Conservation (phyloP, 2,797 vertebrate genomes). For the Trichosurus vulpecula region DNA sequence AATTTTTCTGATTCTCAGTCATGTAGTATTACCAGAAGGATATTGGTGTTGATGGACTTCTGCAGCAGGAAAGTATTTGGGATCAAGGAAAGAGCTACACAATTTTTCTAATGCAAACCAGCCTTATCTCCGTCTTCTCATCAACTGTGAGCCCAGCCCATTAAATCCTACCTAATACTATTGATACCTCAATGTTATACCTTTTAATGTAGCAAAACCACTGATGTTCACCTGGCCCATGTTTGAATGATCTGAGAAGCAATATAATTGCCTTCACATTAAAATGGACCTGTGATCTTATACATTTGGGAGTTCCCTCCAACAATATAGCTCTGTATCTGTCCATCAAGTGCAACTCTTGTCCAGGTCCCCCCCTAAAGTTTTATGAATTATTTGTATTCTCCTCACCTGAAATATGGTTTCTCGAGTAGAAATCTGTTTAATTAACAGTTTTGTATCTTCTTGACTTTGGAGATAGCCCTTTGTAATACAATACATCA, state of each 20-base stretch:
- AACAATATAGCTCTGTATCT: not conserved
- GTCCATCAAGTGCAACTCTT: not conserved
- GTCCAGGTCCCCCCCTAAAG: not conserved
- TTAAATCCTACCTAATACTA: not conserved
- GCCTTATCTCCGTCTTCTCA: not conserved
- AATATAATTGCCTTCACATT: not conserved
- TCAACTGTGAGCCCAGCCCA: not conserved
- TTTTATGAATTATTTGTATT: not conserved
- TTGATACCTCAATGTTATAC: not conserved
- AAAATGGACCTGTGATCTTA: not conserved
- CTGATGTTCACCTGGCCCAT: not conserved
- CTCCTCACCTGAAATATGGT: constrained; percentile 71
- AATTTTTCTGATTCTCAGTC: not conserved
- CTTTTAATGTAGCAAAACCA: not conserved
- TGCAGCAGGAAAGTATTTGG: not conserved
- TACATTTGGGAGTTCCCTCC: not conserved
- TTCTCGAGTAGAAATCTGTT: constrained; percentile 69
- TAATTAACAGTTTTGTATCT: constrained; percentile 70
- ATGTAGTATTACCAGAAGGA: not conserved
- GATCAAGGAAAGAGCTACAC: not conserved
- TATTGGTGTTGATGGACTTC: not conserved
- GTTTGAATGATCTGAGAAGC: constrained; percentile 6
- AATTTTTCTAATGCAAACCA: not conserved
- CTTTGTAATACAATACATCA: constrained; percentile 74
- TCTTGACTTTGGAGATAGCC: constrained; percentile 78